A percentile compares a stretch with the other conserved stretches of the same genome.
Conservation (phyloP, 2,888 invertebrate genomes). For the Barypeithes pellucidus region DNA sequence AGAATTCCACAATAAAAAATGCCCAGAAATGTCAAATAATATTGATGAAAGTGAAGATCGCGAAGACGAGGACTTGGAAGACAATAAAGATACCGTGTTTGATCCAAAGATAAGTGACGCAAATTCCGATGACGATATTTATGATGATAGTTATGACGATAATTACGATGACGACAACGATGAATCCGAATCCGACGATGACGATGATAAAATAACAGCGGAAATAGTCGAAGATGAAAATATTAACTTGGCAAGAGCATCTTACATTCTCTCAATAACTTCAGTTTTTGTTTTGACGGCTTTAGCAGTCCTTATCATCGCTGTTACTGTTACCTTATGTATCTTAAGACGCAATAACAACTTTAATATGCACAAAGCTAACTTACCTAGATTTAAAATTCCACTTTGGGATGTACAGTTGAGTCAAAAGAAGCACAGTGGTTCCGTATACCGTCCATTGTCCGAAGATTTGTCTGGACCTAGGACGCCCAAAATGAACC, state of each 20-base stretch:
- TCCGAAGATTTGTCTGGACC: constrained; percentile 84
- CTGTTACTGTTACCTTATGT: constrained; percentile 65
- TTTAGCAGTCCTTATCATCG: constrained; percentile 72
- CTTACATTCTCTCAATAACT: constrained; percentile 67
- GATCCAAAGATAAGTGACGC: constrained; percentile 34
- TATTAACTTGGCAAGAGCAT: constrained; percentile 60
- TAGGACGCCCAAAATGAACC: constrained; percentile 76
- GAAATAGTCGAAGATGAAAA: constrained; percentile 55
- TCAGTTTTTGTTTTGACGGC: constrained; percentile 76
- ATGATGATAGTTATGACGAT: constrained; percentile 64
- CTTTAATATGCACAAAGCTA: constrained; percentile 64
- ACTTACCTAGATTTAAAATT: constrained; percentile 66
- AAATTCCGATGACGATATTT: constrained; percentile 45
- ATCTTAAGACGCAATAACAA: constrained; percentile 64
- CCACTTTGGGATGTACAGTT: constrained; percentile 64
- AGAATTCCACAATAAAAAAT: constrained; percentile 54
- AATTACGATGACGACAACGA: constrained; percentile 58
- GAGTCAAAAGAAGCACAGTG: constrained; percentile 80
- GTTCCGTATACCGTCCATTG: constrained; percentile 84
- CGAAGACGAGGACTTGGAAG: constrained; percentile 31
- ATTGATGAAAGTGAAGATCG: constrained; percentile 57
- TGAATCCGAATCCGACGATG: constrained; percentile 68
- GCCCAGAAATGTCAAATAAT: constrained; percentile 58
- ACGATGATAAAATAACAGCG: constrained; percentile 61
- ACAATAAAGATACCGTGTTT: constrained; percentile 22